phyloP scores from a whole-genome alignment of 1,140 invertebrate species.

The Drosophila fuyamai region DNA sequence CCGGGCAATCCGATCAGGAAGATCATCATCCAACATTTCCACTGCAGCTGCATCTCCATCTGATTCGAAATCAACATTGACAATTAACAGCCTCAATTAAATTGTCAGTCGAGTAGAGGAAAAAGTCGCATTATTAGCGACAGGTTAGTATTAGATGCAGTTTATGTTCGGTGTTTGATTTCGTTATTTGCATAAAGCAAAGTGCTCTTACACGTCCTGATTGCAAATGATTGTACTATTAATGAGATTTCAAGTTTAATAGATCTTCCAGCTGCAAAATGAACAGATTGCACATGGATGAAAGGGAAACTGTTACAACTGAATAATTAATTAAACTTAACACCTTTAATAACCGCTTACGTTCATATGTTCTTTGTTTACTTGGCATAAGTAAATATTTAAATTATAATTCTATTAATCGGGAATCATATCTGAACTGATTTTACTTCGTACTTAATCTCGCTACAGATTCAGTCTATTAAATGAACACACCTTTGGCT shows the following conservation, averaged over 20 bases:
- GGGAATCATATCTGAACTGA: slow-evolving; percentile 12
- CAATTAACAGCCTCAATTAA: slow-evolving; percentile 59
- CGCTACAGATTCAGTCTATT: background rate
- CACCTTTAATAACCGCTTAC: background rate
- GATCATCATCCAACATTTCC: slow-evolving; percentile 37
- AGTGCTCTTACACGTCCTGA: slow-evolving; percentile 4
- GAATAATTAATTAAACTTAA: slow-evolving; percentile 25
- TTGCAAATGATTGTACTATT: slow-evolving; percentile 14
- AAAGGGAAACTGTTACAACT: slow-evolving; percentile 11
- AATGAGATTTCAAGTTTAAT: slow-evolving; percentile 17
- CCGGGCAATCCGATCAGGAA: slow-evolving; percentile 32
- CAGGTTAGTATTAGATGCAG: slow-evolving; percentile 42
- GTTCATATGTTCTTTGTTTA: slow-evolving; percentile 1
- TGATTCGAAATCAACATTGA: slow-evolving; percentile 18
- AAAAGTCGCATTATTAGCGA: slow-evolving; percentile 40
- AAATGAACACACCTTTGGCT: slow-evolving; percentile 27
- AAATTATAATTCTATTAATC: slow-evolving; percentile 12
- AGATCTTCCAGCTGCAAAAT: slow-evolving; percentile 6
- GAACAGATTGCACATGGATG: background rate
- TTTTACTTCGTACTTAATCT: background rate
- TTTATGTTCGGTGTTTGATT: slow-evolving; percentile 38
- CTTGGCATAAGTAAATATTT: slow-evolving; percentile 23
- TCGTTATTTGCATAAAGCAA: slow-evolving; percentile 61
- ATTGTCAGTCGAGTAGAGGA: slow-evolving; percentile 9
- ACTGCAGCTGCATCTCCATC: slow-evolving; percentile 66